Conservation (phyloP, 2,888 invertebrate genomes). For the Omphaloscelis lunosa region DNA sequence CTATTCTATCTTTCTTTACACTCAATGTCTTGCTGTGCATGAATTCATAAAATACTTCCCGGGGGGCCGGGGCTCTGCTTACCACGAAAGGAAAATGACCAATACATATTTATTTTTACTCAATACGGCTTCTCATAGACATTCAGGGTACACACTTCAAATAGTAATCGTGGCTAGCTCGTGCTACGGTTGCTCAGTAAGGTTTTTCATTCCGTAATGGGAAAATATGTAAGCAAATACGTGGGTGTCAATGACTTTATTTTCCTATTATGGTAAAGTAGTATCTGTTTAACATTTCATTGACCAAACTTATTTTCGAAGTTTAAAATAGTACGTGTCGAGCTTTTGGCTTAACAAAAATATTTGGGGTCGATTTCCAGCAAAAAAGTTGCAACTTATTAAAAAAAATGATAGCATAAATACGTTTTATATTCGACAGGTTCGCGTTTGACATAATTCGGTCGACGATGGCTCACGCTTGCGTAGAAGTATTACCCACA, state of each 20-base stretch:
- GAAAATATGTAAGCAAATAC: slow-evolving; percentile 28
- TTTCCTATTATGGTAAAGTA: slow-evolving; percentile 17
- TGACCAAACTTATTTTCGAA: background rate
- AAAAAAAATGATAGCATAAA: background rate
- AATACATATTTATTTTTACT: slow-evolving; percentile 64
- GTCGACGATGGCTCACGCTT: background rate
- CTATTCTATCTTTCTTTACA: slow-evolving; percentile 39
- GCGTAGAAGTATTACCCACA: background rate
- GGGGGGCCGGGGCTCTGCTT: slow-evolving; percentile 31
- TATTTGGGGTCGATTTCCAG: background rate
- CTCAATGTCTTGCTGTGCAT: slow-evolving; percentile 49
- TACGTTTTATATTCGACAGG: background rate
- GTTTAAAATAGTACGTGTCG: background rate
- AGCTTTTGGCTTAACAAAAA: background rate
- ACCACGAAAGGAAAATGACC: slow-evolving; percentile 42
- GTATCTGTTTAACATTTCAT: background rate
- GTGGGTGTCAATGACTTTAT: slow-evolving; percentile 32
- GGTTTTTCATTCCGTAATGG: slow-evolving; percentile 3
- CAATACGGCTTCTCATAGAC: slow-evolving; percentile 36
- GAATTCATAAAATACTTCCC: slow-evolving; percentile 59
- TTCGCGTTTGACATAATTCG: background rate
- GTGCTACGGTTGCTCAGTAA: slow-evolving; percentile 2
- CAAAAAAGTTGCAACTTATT: background rate
- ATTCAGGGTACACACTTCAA: slow-evolving; percentile 29
- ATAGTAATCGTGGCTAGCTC: slow-evolving; percentile 35